Evolutionary conservation across 2,888 invertebrate species (phyloP), one percentile per base, ranked within the genome.

Genomic region (Synergus japonicus): DNA sequence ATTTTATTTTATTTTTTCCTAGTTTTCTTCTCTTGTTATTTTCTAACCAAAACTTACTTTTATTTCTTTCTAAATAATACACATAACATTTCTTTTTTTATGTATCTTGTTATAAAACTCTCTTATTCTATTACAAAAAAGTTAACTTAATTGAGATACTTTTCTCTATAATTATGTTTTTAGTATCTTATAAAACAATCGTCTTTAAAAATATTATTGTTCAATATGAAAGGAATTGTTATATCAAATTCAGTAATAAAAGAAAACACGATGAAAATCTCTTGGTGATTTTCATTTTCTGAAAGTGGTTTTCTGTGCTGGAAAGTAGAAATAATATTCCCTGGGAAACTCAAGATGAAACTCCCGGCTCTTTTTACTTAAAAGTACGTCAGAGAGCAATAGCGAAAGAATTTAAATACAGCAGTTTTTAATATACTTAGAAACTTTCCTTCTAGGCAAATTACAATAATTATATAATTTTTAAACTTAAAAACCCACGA

Each of bases 311-410:
- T 73, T 54, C 73, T 73, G 49, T 73, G 54, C 49, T 10, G 54
- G 73, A 73, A 73, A 73, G 73, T 73, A 73, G 73, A 73, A 73
- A 73, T 73, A 73, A 73, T 54, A 73, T 73, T 73, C 54, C 73
- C 73, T 73, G 73, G 29, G 73, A 73, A 73, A 37, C 37, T 73
- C 49, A 73, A 73, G 49, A 73, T 73, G 73, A 54, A 73, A 73
- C 73, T 73, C 73, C 49, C 49, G 29, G 37, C 37, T 41, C 37
- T 73, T 54, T 73, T 73, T 54, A 73, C 73, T 73, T 54, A 73
- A 54, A 73, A 73, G 73, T 54, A 73, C 73, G 54, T 73, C 73
- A 73, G 73, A 73, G 73, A 73, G 73, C 73, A 73, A 73, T 73
- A 49, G 49, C 49, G 37, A 73, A 37, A 54, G 37, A 73, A 73